phyloP scores from a whole-genome alignment of 2,113 vertebrate genomes.

The Bambusicola thoracicus region DNA sequence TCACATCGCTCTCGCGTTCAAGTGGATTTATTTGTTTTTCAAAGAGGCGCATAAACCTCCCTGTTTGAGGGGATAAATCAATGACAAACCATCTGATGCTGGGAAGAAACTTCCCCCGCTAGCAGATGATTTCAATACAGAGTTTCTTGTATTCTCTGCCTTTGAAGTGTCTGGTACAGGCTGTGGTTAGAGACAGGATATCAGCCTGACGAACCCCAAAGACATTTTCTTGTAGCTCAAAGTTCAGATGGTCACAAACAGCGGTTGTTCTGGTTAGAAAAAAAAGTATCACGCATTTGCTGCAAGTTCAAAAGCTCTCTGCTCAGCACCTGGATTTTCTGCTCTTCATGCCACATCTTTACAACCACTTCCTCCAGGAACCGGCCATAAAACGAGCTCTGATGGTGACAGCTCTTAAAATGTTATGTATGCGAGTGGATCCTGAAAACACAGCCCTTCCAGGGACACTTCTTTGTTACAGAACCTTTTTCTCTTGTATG shows the following conservation, averaged over 20 bases:
- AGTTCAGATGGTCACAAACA: slow-evolving; percentile 67
- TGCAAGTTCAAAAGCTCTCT: slow-evolving; percentile 62
- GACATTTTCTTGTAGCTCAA: slow-evolving; percentile 48
- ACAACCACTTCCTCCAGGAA: slow-evolving; percentile 68
- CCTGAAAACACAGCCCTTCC: slow-evolving; percentile 5
- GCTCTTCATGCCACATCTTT: slow-evolving; percentile 50
- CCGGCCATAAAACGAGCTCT: slow-evolving; percentile 33
- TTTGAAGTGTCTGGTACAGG: slow-evolving; percentile 54
- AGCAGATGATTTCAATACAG: slow-evolving; percentile 65
- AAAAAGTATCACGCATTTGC: slow-evolving; percentile 32
- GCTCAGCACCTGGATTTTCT: slow-evolving; percentile 64
- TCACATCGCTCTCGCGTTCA: background rate
- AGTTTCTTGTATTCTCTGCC: slow-evolving; percentile 53
- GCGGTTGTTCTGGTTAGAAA: slow-evolving; percentile 62
- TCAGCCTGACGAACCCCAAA: slow-evolving; percentile 51
- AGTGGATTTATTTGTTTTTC: background rate
- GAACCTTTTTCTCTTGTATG: background rate
- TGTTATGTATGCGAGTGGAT: slow-evolving; percentile 18
- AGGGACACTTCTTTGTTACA: background rate
- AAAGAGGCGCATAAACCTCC: background rate
- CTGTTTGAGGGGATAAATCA: slow-evolving; percentile 29
- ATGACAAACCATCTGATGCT: slow-evolving; percentile 34
- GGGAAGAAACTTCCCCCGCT: slow-evolving; percentile 44
- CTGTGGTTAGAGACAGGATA: slow-evolving; percentile 67
- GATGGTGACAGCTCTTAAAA: slow-evolving; percentile 66